Evolutionary conservation across 2,797 vertebrate genomes (phyloP).

Genomic region (Melanotaenia trifasciata): DNA sequence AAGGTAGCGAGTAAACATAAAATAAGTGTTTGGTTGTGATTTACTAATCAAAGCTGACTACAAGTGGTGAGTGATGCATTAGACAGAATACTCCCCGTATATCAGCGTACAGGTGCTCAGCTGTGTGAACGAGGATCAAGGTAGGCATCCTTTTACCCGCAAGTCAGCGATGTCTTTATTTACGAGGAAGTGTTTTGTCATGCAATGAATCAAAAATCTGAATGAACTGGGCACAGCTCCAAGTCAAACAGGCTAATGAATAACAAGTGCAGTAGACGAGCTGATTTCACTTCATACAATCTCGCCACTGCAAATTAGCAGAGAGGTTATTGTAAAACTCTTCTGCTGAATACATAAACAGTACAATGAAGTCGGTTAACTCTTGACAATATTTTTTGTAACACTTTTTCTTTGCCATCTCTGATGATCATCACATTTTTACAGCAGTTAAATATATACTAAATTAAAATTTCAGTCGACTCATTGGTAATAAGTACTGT

Average conservation of each 20-base stretch:
- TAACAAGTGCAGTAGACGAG: constrained; percentile 42
- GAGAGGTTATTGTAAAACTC: background rate
- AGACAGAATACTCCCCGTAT: background rate
- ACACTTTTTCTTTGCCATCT: background rate
- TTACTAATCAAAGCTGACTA: background rate
- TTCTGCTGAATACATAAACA: background rate
- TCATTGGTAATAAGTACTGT: background rate
- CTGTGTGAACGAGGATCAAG: constrained; percentile 34
- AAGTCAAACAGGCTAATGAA: constrained; percentile 70
- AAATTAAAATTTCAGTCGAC: background rate
- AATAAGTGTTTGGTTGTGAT: background rate
- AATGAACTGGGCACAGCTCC: constrained; percentile 66
- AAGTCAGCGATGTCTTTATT: constrained; percentile 57
- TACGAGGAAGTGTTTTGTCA: constrained; percentile 70
- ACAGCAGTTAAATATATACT: background rate
- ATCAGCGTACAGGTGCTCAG: background rate
- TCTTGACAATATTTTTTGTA: background rate
- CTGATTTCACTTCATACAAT: constrained; percentile 55
- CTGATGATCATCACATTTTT: background rate
- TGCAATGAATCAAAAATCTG: constrained; percentile 58
- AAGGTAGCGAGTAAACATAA: background rate
- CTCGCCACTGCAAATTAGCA: constrained; percentile 18
- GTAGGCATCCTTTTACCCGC: constrained; percentile 18
- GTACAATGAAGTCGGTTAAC: background rate
- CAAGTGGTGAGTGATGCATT: background rate